phyloP scores from a whole-genome alignment of 2,888 invertebrate species.

The Elegia similella region DNA sequence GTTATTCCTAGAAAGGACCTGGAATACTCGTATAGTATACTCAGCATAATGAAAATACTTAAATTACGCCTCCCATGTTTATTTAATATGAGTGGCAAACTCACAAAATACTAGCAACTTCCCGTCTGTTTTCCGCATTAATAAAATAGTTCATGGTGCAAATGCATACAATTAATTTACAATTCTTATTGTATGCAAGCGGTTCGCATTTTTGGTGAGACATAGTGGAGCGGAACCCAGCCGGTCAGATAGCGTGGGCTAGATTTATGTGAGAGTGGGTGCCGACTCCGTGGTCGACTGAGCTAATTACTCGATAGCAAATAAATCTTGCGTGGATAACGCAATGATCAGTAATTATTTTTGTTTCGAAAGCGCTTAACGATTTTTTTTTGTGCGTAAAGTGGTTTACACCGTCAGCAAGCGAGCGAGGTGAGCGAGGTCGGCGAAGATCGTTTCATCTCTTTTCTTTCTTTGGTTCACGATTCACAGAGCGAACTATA shows the following conservation, averaged over 20 bases:
- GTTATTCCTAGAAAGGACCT: no score
- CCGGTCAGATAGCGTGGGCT: slow-evolving; percentile 4
- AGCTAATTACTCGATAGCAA: slow-evolving; percentile 2
- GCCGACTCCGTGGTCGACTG: neutral
- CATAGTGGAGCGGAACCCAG: neutral
- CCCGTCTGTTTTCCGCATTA: neutral
- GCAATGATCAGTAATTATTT: slow-evolving; percentile 5
- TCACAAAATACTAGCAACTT: neutral
- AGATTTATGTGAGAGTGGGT: slow-evolving; percentile 6
- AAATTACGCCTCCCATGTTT: neutral
- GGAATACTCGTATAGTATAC: no score
- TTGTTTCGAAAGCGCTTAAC: no score
- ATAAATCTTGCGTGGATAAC: neutral
- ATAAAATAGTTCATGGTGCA: neutral
- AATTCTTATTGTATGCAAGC: neutral
- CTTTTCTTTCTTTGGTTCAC: no score
- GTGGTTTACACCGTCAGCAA: no score
- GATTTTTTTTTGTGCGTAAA: no score
- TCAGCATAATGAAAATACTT: no score
- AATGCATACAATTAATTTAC: slow-evolving; percentile 13
- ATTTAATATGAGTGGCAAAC: neutral
- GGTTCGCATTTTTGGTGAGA: slow-evolving; percentile 10
- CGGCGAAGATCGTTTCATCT: no score
- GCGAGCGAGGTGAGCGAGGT: no score
- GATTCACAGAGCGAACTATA: no score